phyloP scores from a whole-genome alignment of 2,113 vertebrate genomes.

The Malurus cyaneus region DNA sequence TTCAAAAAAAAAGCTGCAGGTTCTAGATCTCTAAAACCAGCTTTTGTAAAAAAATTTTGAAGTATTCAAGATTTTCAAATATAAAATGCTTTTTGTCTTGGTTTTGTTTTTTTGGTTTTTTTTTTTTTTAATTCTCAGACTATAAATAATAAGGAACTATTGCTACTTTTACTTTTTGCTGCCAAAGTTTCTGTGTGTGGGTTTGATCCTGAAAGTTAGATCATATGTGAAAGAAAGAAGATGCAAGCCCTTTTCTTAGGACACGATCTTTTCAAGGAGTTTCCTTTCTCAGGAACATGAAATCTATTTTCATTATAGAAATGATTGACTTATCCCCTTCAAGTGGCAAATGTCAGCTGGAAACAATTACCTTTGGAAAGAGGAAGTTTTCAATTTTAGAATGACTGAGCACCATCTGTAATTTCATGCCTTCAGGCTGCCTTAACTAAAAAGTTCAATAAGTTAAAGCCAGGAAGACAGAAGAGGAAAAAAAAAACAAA shows the following conservation, averaged over 20 bases:
- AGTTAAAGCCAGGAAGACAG: conserved; percentile 35
- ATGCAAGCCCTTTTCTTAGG: not conserved
- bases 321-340: conserved; percentile 12
- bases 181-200: not conserved
- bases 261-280: not conserved
- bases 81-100: not conserved
- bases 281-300: not conserved
- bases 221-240: not conserved
- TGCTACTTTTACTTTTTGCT: not conserved
- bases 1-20: not conserved
- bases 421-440: conserved; percentile 32
- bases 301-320: conserved; percentile 7
- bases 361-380: conserved; percentile 60
- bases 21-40: not conserved
- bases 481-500: not conserved
- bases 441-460: conserved; percentile 37
- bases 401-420: conserved; percentile 55
- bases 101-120: not conserved
- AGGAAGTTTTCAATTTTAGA: conserved; percentile 62
- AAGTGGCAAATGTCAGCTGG: conserved; percentile 19
- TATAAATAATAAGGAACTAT: not conserved
- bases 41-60: not conserved
- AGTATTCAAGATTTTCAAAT: not conserved
- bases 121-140: not conserved
- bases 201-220: not conserved